Evolutionary conservation across 2,888 invertebrate genomes (phyloP), one percentile per base, ranked within the genome.

Genomic region (Mesorhabditis sp.): DNA sequence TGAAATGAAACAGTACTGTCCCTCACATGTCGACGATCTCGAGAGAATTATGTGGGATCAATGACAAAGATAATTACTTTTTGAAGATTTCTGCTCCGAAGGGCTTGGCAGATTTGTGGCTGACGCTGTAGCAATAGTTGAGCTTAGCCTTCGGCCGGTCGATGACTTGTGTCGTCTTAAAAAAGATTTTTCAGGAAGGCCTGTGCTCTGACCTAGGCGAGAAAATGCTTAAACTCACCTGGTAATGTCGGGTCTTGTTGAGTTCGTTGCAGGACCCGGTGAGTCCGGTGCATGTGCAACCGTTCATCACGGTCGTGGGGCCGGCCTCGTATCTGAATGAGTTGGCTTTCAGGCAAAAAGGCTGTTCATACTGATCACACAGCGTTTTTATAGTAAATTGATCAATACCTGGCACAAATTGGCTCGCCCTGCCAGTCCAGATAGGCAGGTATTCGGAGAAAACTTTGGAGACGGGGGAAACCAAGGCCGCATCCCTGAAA

Each of bases 1-100:
- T 42, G 79, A 77, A 50, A 84, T 79, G 70, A 85, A 84, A 70
- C 84, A 84, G 72, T 79, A 84, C 64, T 85, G 84, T 5, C 84
- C 84, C 70, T 85, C 82, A 70, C 84, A 84, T 1, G 83, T 83
- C 7, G 80, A 78, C 6, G 83, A 82, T 68, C 83, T 83, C 62
- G 66, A 58, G 43, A 44, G 44, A 28, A 45, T 15, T 4, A 43
- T 41, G 42, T 45, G 45, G 42, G 5, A 67, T 43, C 58, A 7
- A 7, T n/a, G 7, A 15, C 10, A 28, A 28, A 28, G 28, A 28
- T 28, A 63, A 72, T 67, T 66, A 83, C 83, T 78, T 82, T 71
- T 79, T 81, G 76, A 82, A 84, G 5, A 84, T 75, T 63, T 81
- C 82, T 62, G 78, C 76, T 64, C 77, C 78, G 68, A 84, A 83